These are phyloP conservation scores for Sarcophaga peregrina DNA, from an alignment of 1,140 invertebrate species.

Conservation along the genomic window DNA sequence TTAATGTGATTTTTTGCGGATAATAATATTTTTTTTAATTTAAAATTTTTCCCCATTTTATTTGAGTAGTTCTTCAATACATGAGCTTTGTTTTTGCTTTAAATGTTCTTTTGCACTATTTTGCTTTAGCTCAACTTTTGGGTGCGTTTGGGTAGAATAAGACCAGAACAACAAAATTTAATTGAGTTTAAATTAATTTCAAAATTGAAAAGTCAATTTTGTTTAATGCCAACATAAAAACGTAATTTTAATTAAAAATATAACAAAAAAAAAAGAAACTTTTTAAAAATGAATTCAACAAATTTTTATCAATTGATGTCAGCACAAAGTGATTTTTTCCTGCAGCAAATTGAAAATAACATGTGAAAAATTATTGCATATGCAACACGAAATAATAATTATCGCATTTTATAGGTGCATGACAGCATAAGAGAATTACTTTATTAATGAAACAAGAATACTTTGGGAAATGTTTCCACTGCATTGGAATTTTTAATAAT, in stretches of 20 bases:
- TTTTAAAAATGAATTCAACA: neutral
- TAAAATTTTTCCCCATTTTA: neutral
- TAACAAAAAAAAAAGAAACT: neutral
- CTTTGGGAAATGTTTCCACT: no score
- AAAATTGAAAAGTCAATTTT: conserved; percentile 6
- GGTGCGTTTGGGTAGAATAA: neutral
- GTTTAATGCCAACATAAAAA: neutral
- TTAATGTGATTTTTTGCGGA: neutral
- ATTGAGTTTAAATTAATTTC: conserved; percentile 8
- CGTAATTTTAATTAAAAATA: conserved; percentile 18
- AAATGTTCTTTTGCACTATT: neutral
- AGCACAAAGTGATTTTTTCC: neutral
- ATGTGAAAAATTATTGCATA: no score
- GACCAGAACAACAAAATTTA: neutral
- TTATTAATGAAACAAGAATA: no score
- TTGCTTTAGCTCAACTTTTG: neutral
- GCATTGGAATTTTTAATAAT: no score
- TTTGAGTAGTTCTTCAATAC: neutral
- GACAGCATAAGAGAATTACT: no score
- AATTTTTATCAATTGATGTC: neutral
- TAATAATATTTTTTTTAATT: neutral
- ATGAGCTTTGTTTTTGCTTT: neutral
- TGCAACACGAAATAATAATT: no score
- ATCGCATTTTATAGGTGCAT: no score
- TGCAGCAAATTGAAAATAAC: no score